Evolutionary conservation across 2,797 vertebrate species (phyloP), one percentile per base, ranked within the genome.

Genomic region (Propithecus perrieri): DNA sequence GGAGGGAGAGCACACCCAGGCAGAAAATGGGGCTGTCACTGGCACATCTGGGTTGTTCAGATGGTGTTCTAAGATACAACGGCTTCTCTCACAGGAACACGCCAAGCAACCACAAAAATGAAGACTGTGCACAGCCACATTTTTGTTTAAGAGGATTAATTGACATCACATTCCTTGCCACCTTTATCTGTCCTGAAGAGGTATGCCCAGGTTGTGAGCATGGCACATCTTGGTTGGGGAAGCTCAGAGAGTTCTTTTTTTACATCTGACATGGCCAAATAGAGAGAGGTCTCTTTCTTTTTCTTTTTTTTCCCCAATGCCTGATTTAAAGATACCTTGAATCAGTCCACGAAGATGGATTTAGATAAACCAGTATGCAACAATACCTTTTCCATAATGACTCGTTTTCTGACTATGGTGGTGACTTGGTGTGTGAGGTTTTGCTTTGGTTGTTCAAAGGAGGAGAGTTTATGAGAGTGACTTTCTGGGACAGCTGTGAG

Each of bases 181-280:
- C 10, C n/a, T 65, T 74, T n/a, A 38, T 8, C 24, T 38, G n/a
- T 17, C 10, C 33, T 5, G 0, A 67, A 74, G 28, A 35, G 13
- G 26, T 43, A n/a, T 10, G n/a, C 0, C 28, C 24, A 22, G 59
- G 2, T 4, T 12, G 41, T 76, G 22, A 69, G 26, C 30, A 22
- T 2, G 22, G 30, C 41, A 22, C 22, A 35, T 35, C 46, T 41
- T 24, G 38, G 1, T 0, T 1, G 35, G 28, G 4, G 10, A 50
- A 30, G 1, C 35, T 61, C 61, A 33, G 24, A 4, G 4, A 14
- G 46, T 80, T 95, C 65, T 72, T 33, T 63, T 71, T 79, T 72
- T 53, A 46, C 22, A 30, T 11, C 18, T 57, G n/a, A 71, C 48
- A 22, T 18, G 13, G 8, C n/a, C n/a, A 24, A n/a, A 41, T 4